Base-by-base conservation (phyloP, 2,888 invertebrate species). In the Drosophila mimica region DNA sequence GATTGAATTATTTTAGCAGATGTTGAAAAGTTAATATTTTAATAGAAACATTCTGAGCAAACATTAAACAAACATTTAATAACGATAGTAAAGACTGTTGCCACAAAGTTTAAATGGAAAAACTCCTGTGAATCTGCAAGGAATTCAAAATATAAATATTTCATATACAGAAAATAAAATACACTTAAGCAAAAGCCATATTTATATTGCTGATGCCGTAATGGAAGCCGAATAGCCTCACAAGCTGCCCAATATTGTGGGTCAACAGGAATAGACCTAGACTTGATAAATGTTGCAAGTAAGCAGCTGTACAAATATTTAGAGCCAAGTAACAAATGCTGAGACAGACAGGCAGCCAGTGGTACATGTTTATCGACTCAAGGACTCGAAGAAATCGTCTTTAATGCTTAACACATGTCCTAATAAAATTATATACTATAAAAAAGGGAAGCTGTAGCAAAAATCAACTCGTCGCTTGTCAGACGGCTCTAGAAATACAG, bases 391-490 rank as follows among this genome's bases (percentile, higher is more conserved):
- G 63, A 25, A 58, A 58, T 8, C 34, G 20, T 6, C 15, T 48
- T 57, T 36, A 58, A 58, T 34, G 63, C 30, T 48, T 28, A 20
- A 43, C 57, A 62, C 43, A 60, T 51, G 57, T 56, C 54, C 20
- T n/a, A 48, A 54, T 38, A 36, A 54, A 48, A 54, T 54, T 40
- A 31, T 43, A 38, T 46, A 20, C 43, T 49, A 20, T 13, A 60
- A 54, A 62, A 40, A 60, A 38, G 52, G 63, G 36, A 70, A 75
- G 62, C 48, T 56, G 28, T 74, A 31, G 48, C 67, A 52, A 69
- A 71, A 72, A 79, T 69, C 76, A 70, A 72, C 76, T 64, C 46
- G 58, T 30, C 54, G 48, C 70, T 70, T 87, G 71, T 74, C 70
- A 73, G 25, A 54, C 57, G 31, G 43, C 20, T 62, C 46, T 25